These are phyloP conservation scores for Hylyphantes graminicola DNA, from an alignment of 1,140 invertebrate species.

Conservation along the genomic window DNA sequence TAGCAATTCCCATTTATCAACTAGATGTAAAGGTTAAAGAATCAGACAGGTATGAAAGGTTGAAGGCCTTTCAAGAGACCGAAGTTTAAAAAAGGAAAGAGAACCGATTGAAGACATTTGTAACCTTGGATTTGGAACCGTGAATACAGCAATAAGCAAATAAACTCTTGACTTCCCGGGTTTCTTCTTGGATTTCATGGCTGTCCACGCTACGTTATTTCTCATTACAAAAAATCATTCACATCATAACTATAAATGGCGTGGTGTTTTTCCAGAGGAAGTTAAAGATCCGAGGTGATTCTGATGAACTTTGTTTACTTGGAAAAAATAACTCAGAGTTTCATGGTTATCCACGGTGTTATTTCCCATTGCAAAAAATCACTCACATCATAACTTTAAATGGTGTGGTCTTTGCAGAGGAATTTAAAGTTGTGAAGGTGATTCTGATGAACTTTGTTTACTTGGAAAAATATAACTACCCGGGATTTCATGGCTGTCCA, in stretches of 20 bases:
- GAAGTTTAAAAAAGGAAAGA: not conserved
- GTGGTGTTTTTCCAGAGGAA: not conserved
- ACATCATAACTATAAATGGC: too few relatives aligned
- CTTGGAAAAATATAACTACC: too few relatives aligned
- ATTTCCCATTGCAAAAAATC: too few relatives aligned
- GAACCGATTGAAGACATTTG: not conserved
- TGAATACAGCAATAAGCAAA: constrained; percentile 20
- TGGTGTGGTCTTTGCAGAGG: too few relatives aligned
- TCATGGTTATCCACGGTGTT: too few relatives aligned
- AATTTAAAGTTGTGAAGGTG: too few relatives aligned
- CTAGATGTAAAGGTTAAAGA: constrained; percentile 3
- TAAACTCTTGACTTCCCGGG: constrained; percentile 3
- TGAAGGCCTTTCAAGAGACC: constrained; percentile 12
- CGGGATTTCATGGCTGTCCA: not conserved
- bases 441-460: too few relatives aligned
- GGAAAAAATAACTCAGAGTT: too few relatives aligned
- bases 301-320: too few relatives aligned
- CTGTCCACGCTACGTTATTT: constrained; percentile 1
- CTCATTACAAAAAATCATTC: too few relatives aligned
- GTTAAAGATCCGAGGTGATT: not conserved
- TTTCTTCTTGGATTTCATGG: constrained; percentile 21
- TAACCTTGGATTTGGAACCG: constrained; percentile 19
- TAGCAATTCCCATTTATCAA: too few relatives aligned
- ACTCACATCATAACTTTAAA: too few relatives aligned
- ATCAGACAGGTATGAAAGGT: not conserved